Conservation (phyloP, 2,888 invertebrate genomes). For the Apeira syringaria region DNA sequence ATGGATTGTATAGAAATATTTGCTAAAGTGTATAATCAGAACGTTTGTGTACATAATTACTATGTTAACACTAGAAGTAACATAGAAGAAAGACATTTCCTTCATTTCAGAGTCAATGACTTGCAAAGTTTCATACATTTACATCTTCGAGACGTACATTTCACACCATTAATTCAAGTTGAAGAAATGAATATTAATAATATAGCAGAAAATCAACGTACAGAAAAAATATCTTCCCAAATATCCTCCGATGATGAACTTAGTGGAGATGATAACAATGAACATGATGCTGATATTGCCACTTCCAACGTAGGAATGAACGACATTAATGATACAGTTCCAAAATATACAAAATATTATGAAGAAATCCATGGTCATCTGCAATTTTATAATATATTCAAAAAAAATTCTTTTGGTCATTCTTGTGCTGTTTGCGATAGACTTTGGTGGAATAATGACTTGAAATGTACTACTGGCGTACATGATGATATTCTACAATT, state of each 20-base stretch:
- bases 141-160: conserved; percentile 40
- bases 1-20: conserved; percentile 34
- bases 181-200: conserved; percentile 22
- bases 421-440: background rate
- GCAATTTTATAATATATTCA: background rate
- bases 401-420: background rate
- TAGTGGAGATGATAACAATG: conserved; percentile 35
- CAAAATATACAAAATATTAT: conserved; percentile 34
- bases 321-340: conserved; percentile 33
- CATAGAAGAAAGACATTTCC: background rate
- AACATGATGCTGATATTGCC: conserved; percentile 35
- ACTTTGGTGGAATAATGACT: background rate
- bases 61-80: conserved; percentile 20
- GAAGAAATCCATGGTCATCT: conserved; percentile 24
- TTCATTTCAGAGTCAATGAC: conserved; percentile 46
- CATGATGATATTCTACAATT: conserved; percentile 14
- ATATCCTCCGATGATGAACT: conserved; percentile 34
- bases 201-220: conserved; percentile 35
- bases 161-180: conserved; percentile 36
- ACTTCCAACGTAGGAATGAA: too few relatives aligned
- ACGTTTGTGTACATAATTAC: conserved; percentile 46
- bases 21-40: conserved; percentile 46
- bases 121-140: conserved; percentile 47
- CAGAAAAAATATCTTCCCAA: conserved; percentile 32
- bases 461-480: conserved; percentile 25